Conservation (phyloP, 2,113 vertebrate genomes). For the Anhinga anhinga region DNA sequence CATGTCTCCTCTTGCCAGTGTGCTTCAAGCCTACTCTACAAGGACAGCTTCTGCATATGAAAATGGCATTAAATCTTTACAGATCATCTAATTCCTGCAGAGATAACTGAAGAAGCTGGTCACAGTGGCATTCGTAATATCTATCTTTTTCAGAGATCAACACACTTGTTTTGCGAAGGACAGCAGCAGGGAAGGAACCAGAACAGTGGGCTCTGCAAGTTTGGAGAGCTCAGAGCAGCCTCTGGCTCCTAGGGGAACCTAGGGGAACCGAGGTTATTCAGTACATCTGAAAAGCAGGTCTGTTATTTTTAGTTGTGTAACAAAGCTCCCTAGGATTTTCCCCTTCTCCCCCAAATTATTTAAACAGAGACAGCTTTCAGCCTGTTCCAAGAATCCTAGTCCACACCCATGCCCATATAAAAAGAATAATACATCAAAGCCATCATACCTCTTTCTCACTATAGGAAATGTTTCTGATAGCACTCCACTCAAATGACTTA, state of each 20-base stretch:
- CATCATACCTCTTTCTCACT: slow-evolving; percentile 87
- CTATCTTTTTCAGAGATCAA: not conserved
- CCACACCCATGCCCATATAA: slow-evolving; percentile 6
- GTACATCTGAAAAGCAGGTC: slow-evolving; percentile 21
- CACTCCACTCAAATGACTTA: slow-evolving; percentile 90
- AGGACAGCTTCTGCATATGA: not conserved
- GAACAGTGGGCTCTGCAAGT: not conserved
- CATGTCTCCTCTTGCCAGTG: not conserved
- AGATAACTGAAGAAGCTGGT: not conserved
- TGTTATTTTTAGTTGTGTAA: slow-evolving; percentile 31
- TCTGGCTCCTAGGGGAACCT: not conserved
- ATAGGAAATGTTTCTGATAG: slow-evolving; percentile 89
- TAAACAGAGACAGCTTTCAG: slow-evolving; percentile 55
- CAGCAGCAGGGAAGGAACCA: slow-evolving; percentile 27
- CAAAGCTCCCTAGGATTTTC: slow-evolving; percentile 22
- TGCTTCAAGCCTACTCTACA: not conserved
- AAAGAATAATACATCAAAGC: not conserved
- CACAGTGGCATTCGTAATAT: not conserved
- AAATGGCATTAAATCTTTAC: not conserved
- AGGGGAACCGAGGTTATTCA: not conserved
- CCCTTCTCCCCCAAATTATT: slow-evolving; percentile 32
- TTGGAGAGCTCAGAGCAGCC: not conserved
- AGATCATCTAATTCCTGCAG: not conserved
- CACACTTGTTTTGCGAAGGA: slow-evolving; percentile 15
- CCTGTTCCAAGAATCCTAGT: slow-evolving; percentile 43